Conservation (phyloP, 1,140 invertebrate genomes). For the Nomia melanderi region DNA sequence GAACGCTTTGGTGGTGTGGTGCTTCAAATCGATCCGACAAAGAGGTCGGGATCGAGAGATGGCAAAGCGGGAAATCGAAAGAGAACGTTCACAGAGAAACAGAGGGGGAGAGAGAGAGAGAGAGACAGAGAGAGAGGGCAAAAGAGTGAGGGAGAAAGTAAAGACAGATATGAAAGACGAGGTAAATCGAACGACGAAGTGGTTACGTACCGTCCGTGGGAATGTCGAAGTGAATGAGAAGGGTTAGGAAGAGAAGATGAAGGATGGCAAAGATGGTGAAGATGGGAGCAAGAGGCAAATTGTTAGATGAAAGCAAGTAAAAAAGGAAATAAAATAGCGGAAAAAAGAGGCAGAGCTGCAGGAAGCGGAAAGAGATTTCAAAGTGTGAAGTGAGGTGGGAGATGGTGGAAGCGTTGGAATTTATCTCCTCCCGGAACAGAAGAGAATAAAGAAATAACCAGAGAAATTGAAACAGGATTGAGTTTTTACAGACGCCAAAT, state of each 20-base stretch:
- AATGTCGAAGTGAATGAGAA: slow-evolving; percentile 8
- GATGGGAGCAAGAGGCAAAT: slow-evolving; percentile 22
- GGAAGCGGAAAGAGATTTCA: slow-evolving; percentile 16
- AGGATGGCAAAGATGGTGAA: not conserved
- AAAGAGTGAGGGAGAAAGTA: too few relatives aligned
- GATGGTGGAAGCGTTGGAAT: not conserved
- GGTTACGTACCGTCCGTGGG: not conserved
- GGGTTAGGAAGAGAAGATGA: not conserved
- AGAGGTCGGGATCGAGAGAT: not conserved
- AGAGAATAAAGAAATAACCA: slow-evolving; percentile 6
- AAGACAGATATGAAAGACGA: not conserved
- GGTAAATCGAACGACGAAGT: slow-evolving; percentile 24
- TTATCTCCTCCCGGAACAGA: slow-evolving; percentile 3
- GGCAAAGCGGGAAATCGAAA: not conserved
- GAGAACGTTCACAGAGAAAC: not conserved
- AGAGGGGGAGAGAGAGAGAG: too few relatives aligned
- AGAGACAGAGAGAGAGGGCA: too few relatives aligned
- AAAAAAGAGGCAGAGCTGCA: slow-evolving; percentile 17
- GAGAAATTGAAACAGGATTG: not conserved
- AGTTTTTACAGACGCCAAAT: not conserved
- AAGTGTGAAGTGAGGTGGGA: slow-evolving; percentile 3
- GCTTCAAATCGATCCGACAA: slow-evolving; percentile 16
- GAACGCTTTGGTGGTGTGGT: slow-evolving; percentile 10
- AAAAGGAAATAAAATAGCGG: slow-evolving; percentile 20
- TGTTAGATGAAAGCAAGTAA: slow-evolving; percentile 27